Base-by-base conservation (phyloP, 2,888 invertebrate species). In the Galeopsomyia nigrocyanea region DNA sequence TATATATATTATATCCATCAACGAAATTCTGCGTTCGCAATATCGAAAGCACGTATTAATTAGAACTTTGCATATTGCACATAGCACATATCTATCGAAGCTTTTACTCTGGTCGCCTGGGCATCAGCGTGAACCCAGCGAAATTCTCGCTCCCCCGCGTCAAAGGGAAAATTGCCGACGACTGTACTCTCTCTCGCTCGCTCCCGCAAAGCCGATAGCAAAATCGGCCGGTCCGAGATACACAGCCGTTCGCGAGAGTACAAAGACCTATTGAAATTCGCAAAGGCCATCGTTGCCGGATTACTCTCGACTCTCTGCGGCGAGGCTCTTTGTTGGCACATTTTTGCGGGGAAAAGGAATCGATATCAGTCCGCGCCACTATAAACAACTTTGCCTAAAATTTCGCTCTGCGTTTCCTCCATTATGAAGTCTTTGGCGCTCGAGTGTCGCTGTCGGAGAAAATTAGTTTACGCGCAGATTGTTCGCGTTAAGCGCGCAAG, bases 241-340 rank as follows among this genome's bases (percentile, higher is more conserved):
- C 39, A 39, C 13, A 39, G 10, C 39, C 22, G 19, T 26, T 2
- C 57, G 65, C 10, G 10, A 10, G 39, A 39, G 13, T 31, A 71
- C 70, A 65, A 65, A 71, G 60, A 65, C 47, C 60, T 60, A 71
- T 71, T 71, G 65, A 71, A 71, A 71, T 71, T 65, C 50, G 60
- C 55, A 71, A 60, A 65, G 51, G 47, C 70, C 64, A 69, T 69
- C 50, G 67, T 39, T 39, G 51, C 39, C 9, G 57, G 17, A 26
- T n/a, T 31, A 31, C 57, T 26, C 57, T 3, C 58, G 16, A 51
- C 19, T 55, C 55, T 19, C 21, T 19, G 21, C 10, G n/a, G 53
- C 55, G 14, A 19, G 21, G 19, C 55, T n/a, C n/a, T 22, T 19
- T 22, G 55, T 21, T 21, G 21, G 55, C 21, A 21, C 14, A 21